Percentiles rank a stretch among this genome's conserved stretches.
These are phyloP conservation scores for Clusia tigrina DNA, from an alignment of 2,888 invertebrate species.

Conservation along the genomic window DNA sequence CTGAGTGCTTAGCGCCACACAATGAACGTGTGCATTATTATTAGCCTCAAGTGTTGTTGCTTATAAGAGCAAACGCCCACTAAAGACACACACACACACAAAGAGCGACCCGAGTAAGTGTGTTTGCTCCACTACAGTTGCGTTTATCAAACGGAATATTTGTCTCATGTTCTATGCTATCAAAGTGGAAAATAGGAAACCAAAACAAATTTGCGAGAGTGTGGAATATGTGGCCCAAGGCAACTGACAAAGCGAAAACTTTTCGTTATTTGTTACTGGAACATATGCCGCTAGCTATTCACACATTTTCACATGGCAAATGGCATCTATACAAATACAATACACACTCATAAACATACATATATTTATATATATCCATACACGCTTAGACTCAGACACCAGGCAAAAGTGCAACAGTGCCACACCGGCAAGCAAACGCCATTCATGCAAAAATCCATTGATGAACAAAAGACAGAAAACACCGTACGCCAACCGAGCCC, in stretches of 20 bases:
- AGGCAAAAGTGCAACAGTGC: background rate
- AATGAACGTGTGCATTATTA: no score
- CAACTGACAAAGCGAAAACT: constrained; percentile 10
- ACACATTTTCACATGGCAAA: background rate
- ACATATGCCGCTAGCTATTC: constrained; percentile 18
- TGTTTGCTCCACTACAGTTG: no score
- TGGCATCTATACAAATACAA: background rate
- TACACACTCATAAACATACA: background rate
- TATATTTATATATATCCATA: background rate
- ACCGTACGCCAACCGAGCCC: no score
- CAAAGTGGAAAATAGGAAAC: background rate
- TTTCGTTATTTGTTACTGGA: constrained; percentile 13
- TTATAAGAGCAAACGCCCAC: no score
- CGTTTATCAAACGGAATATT: no score
- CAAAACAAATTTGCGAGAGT: background rate
- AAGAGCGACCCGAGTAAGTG: no score
- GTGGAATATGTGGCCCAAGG: constrained; percentile 17
- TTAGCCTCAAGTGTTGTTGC: no score
- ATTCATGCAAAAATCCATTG: constrained; percentile 6
- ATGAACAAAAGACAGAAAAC: background rate
- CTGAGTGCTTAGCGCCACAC: no score
- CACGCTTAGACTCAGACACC: background rate
- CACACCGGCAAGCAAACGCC: background rate
- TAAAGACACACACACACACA: no score
- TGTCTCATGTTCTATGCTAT: no score